A percentile compares a stretch with the other conserved stretches of the same genome.
These are phyloP conservation scores for Tolypeutes matacus DNA, from an alignment of 2,797 vertebrate genomes.

Conservation along the genomic window DNA sequence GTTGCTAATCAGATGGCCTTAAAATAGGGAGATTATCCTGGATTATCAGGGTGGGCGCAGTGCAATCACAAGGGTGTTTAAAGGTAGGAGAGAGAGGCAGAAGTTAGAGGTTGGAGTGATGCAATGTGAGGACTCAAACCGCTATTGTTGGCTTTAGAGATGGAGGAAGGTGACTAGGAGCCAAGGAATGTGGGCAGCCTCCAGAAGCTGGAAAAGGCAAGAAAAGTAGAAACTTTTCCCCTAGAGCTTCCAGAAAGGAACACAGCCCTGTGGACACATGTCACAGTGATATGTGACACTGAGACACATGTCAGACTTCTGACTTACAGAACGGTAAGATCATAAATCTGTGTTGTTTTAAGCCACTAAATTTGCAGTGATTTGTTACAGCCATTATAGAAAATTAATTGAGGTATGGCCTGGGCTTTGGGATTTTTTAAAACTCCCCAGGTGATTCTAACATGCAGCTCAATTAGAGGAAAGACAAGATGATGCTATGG, in stretches of 20 bases:
- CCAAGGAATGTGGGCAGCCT: not conserved
- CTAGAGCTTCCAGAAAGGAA: not conserved
- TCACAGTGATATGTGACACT: too few relatives aligned
- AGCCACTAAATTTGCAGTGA: not conserved
- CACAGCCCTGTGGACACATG: not conserved
- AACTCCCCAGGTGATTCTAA: not conserved
- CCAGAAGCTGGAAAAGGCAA: not conserved
- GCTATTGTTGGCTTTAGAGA: not conserved
- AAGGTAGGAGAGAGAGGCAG: not conserved
- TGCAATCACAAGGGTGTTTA: not conserved
- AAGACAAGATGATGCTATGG: not conserved
- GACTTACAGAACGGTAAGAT: not conserved
- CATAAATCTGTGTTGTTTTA: not conserved
- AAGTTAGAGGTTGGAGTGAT: not conserved
- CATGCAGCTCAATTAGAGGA: not conserved
- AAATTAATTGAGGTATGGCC: not conserved
- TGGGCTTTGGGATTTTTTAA: not conserved
- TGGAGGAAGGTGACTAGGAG: not conserved
- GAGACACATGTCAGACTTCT: not conserved
- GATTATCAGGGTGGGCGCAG: not conserved
- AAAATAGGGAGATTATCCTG: not conserved
- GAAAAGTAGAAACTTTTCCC: not conserved
- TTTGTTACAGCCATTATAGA: not conserved
- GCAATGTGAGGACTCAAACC: not conserved
- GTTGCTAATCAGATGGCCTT: not conserved